phyloP scores from a whole-genome alignment of 1,140 invertebrate genomes.

The Papilio glaucus region DNA sequence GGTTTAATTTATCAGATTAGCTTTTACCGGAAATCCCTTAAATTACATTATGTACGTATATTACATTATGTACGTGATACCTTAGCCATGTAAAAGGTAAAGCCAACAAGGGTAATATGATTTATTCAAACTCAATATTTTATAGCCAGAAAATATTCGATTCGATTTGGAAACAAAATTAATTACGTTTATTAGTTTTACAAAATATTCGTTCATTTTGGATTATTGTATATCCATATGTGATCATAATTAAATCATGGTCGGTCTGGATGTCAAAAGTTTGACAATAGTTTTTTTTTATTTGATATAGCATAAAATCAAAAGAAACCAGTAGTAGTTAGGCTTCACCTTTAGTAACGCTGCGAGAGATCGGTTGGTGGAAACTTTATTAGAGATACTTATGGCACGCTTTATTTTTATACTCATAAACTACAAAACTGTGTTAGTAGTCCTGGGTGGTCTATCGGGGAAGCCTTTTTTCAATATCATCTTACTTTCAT shows the following conservation, averaged over 20 bases:
- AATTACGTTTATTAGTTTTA: not conserved
- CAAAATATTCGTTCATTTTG: not conserved
- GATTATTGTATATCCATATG: too few relatives aligned
- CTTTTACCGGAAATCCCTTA: slow-evolving; percentile 30
- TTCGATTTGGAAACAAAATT: not conserved
- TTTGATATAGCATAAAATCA: too few relatives aligned
- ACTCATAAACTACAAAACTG: too few relatives aligned
- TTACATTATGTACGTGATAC: slow-evolving; percentile 22
- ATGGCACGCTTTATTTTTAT: too few relatives aligned
- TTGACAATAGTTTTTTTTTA: too few relatives aligned
- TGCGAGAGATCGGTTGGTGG: too few relatives aligned
- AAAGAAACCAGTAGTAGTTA: too few relatives aligned
- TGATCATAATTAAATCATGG: too few relatives aligned
- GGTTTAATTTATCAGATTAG: slow-evolving; percentile 23
- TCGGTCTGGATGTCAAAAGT: too few relatives aligned
- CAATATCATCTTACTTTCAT: not conserved
- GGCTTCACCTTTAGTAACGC: too few relatives aligned
- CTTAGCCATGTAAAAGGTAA: not conserved
- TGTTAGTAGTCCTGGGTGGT: too few relatives aligned
- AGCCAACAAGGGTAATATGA: not conserved
- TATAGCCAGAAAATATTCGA: not conserved
- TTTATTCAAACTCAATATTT: slow-evolving; percentile 4
- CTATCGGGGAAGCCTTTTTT: not conserved
- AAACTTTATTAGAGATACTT: too few relatives aligned
- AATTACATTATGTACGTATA: slow-evolving; percentile 20